A percentile compares a stretch with the other conserved stretches of the same genome.
Conservation (phyloP, 2,113 vertebrate genomes). For the Paedocypris sp. region DNA sequence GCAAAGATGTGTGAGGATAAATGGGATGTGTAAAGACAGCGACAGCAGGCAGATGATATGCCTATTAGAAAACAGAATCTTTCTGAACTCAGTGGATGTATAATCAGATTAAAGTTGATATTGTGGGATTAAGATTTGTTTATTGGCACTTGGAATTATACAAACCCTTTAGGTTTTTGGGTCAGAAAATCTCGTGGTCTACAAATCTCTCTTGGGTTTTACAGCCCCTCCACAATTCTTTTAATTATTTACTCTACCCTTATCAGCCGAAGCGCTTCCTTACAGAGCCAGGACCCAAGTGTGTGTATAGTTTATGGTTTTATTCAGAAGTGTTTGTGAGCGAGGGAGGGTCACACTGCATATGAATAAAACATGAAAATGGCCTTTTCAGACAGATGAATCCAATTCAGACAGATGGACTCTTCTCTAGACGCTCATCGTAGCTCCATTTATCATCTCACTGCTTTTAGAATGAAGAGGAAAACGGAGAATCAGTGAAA, state of each 20-base stretch:
- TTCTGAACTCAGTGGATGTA: background rate
- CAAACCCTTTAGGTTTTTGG: background rate
- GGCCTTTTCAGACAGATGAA: slow-evolving; percentile 27
- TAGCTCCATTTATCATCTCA: slow-evolving; percentile 13
- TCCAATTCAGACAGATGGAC: slow-evolving; percentile 27
- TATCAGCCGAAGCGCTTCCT: slow-evolving; percentile 3
- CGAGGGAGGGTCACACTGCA: slow-evolving; percentile 6
- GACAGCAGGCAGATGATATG: too few species aligned
- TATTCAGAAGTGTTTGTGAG: background rate
- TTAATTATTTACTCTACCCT: slow-evolving; percentile 22
- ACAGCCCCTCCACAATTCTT: background rate
- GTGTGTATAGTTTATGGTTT: background rate
- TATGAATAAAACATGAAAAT: slow-evolving; percentile 21
- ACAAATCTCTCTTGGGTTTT: slow-evolving; percentile 22
- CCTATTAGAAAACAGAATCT: too few species aligned
- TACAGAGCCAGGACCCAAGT: background rate
- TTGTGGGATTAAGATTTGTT: background rate
- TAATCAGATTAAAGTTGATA: background rate
- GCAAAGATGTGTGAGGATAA: background rate
- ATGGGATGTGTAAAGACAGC: background rate
- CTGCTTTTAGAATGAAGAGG: slow-evolving; percentile 10
- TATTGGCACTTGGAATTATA: background rate
- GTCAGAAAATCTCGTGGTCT: background rate
- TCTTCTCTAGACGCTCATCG: slow-evolving; percentile 7
- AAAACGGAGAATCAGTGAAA: background rate